These are phyloP conservation scores for Sebastes jordani DNA, from an alignment of 2,797 vertebrate genomes.

Conservation along the genomic window DNA sequence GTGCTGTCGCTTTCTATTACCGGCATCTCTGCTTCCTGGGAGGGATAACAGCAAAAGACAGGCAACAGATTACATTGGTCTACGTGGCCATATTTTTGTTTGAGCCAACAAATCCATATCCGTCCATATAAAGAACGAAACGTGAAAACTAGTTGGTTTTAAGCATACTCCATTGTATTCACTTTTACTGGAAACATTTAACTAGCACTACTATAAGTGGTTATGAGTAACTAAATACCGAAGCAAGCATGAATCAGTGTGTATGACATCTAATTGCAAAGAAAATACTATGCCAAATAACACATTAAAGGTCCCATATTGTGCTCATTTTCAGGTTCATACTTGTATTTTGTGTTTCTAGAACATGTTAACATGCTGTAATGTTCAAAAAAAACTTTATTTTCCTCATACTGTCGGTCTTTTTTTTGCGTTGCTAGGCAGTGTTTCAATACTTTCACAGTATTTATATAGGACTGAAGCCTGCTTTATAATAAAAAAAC, in stretches of 20 bases:
- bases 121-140: not conserved
- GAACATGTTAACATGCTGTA: too few relatives aligned
- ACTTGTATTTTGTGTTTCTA: too few relatives aligned
- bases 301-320: too few relatives aligned
- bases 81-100: not conserved
- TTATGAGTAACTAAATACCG: not conserved
- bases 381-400: too few relatives aligned
- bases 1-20: constrained; percentile 27
- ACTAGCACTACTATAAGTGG: not conserved
- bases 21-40: not conserved
- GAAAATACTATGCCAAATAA: too few relatives aligned
- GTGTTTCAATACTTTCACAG: too few relatives aligned
- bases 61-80: not conserved
- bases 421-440: too few relatives aligned
- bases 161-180: not conserved
- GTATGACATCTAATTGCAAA: not conserved
- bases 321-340: too few relatives aligned
- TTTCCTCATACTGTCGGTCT: too few relatives aligned
- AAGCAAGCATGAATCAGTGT: not conserved
- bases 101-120: not conserved
- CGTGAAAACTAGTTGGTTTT: not conserved
- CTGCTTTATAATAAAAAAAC: too few relatives aligned
- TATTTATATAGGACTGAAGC: too few relatives aligned
- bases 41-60: not conserved
- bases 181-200: not conserved